phyloP scores from a whole-genome alignment of 2,888 invertebrate genomes.

The Lithophane semibrunnea region DNA sequence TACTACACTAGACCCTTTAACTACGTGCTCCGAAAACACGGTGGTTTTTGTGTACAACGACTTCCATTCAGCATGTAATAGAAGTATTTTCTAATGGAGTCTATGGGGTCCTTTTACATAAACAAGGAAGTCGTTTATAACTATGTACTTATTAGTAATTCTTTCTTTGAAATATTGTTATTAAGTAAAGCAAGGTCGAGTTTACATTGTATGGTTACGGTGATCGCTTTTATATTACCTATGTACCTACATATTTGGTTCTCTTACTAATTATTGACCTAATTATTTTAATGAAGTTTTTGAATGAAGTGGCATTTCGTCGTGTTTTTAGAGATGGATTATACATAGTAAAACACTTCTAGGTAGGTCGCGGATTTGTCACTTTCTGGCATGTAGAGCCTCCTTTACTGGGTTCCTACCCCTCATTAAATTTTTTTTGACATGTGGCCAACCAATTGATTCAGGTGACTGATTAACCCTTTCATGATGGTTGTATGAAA shows the following conservation, averaged over 20 bases:
- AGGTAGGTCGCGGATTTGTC: background rate
- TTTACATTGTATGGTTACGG: slow-evolving; percentile 49
- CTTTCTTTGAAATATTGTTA: slow-evolving; percentile 43
- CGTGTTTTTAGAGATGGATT: background rate
- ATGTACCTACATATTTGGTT: slow-evolving; percentile 9
- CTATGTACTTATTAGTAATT: slow-evolving; percentile 13
- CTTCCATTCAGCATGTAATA: slow-evolving; percentile 46
- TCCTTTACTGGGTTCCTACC: background rate
- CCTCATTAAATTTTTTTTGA: background rate
- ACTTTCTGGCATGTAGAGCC: background rate
- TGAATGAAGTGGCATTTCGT: background rate
- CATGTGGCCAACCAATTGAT: background rate
- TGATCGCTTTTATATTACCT: slow-evolving; percentile 33
- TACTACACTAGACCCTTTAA: background rate
- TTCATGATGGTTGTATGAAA: background rate
- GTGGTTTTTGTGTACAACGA: slow-evolving; percentile 36
- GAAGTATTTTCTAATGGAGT: slow-evolving; percentile 37
- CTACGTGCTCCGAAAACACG: slow-evolving; percentile 47
- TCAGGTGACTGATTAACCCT: background rate
- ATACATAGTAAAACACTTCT: background rate
- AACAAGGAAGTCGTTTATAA: slow-evolving; percentile 63
- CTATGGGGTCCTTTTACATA: slow-evolving; percentile 44
- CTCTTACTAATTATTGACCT: slow-evolving; percentile 6
- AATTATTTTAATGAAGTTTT: slow-evolving; percentile 8
- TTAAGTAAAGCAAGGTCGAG: slow-evolving; percentile 53